Conservation (phyloP, 2,888 invertebrate genomes). For the Hypena proboscidalis region DNA sequence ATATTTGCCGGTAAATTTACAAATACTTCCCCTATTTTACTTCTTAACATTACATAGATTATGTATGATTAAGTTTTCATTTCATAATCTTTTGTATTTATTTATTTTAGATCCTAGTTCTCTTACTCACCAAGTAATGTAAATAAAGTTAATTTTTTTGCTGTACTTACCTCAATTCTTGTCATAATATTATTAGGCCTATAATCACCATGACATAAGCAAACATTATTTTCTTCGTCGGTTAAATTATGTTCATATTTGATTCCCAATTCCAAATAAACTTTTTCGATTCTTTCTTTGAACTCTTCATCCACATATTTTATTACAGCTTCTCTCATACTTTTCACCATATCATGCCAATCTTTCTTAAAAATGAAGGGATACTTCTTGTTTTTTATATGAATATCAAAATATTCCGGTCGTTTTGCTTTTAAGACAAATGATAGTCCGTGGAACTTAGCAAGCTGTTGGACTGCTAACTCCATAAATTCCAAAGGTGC, state of each 20-base stretch:
- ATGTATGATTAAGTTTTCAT: no score
- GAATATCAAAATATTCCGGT: slow-evolving; percentile 48
- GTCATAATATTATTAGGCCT: slow-evolving; percentile 45
- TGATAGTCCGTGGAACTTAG: slow-evolving; percentile 54
- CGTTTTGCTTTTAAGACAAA: slow-evolving; percentile 45
- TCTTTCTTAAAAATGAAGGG: slow-evolving; percentile 21
- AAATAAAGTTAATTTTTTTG: no score
- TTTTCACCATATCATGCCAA: slow-evolving; percentile 29
- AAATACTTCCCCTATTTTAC: no score
- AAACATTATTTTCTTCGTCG: slow-evolving; percentile 25
- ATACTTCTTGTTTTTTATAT: slow-evolving; percentile 31
- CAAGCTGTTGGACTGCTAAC: slow-evolving; percentile 47
- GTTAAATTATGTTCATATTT: slow-evolving; percentile 35
- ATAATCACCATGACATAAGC: slow-evolving; percentile 50
- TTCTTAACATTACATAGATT: no score
- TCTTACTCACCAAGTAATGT: neutral
- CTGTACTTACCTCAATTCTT: slow-evolving; percentile 38
- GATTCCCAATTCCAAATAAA: slow-evolving; percentile 21
- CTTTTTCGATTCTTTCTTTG: slow-evolving; percentile 30
- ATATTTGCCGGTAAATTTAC: no score
- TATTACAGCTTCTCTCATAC: slow-evolving; percentile 21
- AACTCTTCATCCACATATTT: slow-evolving; percentile 35
- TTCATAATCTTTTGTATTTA: no score
- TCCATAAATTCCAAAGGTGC: slow-evolving; percentile 47
- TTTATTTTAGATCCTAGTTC: no score